Conservation (phyloP, 2,888 invertebrate genomes). For the Apamea epomidion region DNA sequence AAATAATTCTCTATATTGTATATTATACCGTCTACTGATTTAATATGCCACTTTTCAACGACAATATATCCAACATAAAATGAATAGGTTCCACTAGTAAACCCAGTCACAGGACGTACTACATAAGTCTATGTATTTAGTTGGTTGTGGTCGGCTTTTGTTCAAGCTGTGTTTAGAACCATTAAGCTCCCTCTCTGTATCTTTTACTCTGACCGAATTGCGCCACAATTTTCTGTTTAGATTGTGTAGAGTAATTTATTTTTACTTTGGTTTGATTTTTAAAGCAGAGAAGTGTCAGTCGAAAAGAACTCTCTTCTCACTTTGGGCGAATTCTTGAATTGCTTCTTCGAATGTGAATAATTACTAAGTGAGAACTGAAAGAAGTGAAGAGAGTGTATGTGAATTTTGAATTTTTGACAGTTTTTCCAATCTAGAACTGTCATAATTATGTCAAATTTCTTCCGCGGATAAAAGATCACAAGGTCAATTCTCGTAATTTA, state of each 20-base stretch:
- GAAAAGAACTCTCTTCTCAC: not conserved
- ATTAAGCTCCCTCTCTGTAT: conserved; percentile 44
- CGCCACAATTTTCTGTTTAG: conserved; percentile 27
- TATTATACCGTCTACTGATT: not conserved
- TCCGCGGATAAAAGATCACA: too few relatives aligned
- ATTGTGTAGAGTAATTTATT: conserved; percentile 32
- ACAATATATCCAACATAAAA: not conserved
- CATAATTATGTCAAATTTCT: too few relatives aligned
- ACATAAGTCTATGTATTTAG: conserved; percentile 49
- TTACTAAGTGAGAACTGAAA: too few relatives aligned
- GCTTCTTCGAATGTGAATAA: too few relatives aligned
- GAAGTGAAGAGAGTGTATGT: too few relatives aligned
- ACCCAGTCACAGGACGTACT: conserved; percentile 19
- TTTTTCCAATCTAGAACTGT: too few relatives aligned
- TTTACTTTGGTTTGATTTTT: conserved; percentile 21
- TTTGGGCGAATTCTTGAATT: too few relatives aligned
- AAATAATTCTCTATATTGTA: not conserved
- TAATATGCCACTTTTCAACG: not conserved
- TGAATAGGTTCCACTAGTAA: conserved; percentile 27
- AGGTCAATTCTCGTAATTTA: too few relatives aligned
- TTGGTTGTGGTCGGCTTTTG: conserved; percentile 41
- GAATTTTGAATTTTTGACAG: too few relatives aligned
- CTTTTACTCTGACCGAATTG: conserved; percentile 50
- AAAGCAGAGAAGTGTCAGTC: not conserved
- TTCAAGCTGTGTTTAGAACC: conserved; percentile 49